Evolutionary conservation across 1,140 invertebrate genomes (phyloP).

Genomic region (Tetragonula clypearis): DNA sequence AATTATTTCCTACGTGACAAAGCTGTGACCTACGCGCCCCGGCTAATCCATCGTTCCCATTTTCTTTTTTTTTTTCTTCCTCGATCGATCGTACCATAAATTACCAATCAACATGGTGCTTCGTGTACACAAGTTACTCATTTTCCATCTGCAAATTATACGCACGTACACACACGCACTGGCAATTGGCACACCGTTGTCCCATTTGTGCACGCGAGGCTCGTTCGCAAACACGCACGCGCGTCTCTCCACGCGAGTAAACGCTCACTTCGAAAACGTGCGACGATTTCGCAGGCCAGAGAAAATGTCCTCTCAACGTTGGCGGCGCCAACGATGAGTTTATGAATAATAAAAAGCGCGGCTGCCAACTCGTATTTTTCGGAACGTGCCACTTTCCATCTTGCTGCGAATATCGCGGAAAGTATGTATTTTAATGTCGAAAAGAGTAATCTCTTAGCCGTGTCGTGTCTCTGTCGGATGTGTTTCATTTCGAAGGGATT

Average conservation of each 20-base stretch:
- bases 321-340: slow-evolving; percentile 10
- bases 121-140: neutral
- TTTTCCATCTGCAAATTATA: neutral
- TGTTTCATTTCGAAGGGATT: neutral
- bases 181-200: neutral
- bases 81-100: neutral
- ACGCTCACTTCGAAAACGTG: neutral
- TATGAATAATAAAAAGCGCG: slow-evolving; percentile 43
- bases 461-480: neutral
- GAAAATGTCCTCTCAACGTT: slow-evolving; percentile 24
- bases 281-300: slow-evolving; percentile 21
- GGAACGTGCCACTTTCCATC: neutral
- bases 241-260: slow-evolving; percentile 51
- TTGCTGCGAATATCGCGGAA: neutral
- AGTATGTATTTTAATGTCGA: neutral
- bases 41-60: neutral
- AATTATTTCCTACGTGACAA: no score
- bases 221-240: slow-evolving; percentile 52
- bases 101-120: neutral
- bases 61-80: neutral
- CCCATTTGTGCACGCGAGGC: slow-evolving; percentile 5
- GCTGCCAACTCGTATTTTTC: slow-evolving; percentile 27
- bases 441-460: neutral
- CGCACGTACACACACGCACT: neutral
- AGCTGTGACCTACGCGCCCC: no score